Percentiles rank a stretch among this genome's conserved stretches.
Evolutionary conservation across 2,888 invertebrate genomes (phyloP).

Genomic region (Metallyticus violacea): DNA sequence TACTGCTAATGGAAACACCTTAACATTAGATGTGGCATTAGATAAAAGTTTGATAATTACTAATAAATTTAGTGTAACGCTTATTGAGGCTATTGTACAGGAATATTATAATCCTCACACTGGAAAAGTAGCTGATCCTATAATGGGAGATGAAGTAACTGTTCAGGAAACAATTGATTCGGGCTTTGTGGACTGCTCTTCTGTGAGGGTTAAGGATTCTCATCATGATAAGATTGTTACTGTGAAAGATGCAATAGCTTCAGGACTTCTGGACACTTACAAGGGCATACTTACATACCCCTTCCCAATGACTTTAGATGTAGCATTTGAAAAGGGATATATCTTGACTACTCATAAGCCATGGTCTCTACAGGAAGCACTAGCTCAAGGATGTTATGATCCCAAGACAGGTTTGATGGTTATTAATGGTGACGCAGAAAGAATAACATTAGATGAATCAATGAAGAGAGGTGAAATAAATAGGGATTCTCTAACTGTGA

Average conservation of each 20-base stretch:
- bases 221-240: slow-evolving; percentile 63
- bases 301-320: slow-evolving; percentile 64
- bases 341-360: slow-evolving; percentile 75
- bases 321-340: slow-evolving; percentile 78
- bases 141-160: slow-evolving; percentile 69
- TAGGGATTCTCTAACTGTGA: slow-evolving; percentile 71
- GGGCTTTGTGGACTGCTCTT: slow-evolving; percentile 68
- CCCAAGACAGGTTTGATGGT: slow-evolving; percentile 66
- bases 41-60: slow-evolving; percentile 69
- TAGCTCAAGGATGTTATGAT: slow-evolving; percentile 78
- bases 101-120: slow-evolving; percentile 73
- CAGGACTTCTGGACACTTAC: slow-evolving; percentile 66
- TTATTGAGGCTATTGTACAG: slow-evolving; percentile 71
- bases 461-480: slow-evolving; percentile 73
- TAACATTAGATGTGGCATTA: slow-evolving; percentile 69
- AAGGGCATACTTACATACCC: slow-evolving; percentile 69
- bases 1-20: slow-evolving; percentile 64
- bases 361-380: slow-evolving; percentile 77
- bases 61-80: slow-evolving; percentile 64
- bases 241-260: slow-evolving; percentile 66
- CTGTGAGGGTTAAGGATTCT: slow-evolving; percentile 72
- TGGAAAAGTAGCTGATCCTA: slow-evolving; percentile 74
- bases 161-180: slow-evolving; percentile 71
- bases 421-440: slow-evolving; percentile 61
- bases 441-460: slow-evolving; percentile 70